Evolutionary conservation across 2,797 vertebrate genomes (phyloP).

Genomic region (Lacerta viridis): DNA sequence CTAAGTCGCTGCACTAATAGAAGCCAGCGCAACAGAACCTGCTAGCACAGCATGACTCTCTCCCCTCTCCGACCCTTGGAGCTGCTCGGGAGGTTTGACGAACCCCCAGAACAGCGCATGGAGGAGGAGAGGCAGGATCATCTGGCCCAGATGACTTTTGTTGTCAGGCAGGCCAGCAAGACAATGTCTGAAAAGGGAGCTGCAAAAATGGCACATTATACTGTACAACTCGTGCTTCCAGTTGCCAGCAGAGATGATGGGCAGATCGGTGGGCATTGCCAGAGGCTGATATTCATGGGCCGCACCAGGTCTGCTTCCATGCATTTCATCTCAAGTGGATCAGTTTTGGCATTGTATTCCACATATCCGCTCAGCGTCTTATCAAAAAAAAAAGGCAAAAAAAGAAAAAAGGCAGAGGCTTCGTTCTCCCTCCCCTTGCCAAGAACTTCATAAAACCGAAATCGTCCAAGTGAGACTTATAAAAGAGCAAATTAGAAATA

Average conservation of each 20-base stretch:
- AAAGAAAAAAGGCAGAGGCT: background rate
- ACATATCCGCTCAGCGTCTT: background rate
- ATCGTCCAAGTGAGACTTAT: background rate
- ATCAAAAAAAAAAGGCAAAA: too few relatives aligned
- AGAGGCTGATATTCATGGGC: background rate
- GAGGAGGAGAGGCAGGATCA: too few relatives aligned
- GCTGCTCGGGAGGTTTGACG: too few relatives aligned
- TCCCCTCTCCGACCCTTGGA: too few relatives aligned
- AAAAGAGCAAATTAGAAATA: background rate
- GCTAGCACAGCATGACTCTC: too few relatives aligned
- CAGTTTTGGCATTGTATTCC: background rate
- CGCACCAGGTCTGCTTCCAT: too few relatives aligned
- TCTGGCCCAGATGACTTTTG: too few relatives aligned
- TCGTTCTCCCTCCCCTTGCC: background rate
- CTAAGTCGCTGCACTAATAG: too few relatives aligned
- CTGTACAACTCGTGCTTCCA: background rate
- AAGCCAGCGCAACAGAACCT: too few relatives aligned
- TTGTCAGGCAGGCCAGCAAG: too few relatives aligned
- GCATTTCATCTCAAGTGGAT: background rate
- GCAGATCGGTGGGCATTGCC: background rate
- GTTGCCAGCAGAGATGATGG: background rate
- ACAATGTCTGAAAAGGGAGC: too few relatives aligned
- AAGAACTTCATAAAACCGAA: conserved; percentile 15
- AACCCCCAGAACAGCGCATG: too few relatives aligned
- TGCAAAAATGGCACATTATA: background rate